A percentile compares a stretch with the other conserved stretches of the same genome.
phyloP scores from a whole-genome alignment of 2,888 invertebrate genomes.

The Schizaphis graminum region DNA sequence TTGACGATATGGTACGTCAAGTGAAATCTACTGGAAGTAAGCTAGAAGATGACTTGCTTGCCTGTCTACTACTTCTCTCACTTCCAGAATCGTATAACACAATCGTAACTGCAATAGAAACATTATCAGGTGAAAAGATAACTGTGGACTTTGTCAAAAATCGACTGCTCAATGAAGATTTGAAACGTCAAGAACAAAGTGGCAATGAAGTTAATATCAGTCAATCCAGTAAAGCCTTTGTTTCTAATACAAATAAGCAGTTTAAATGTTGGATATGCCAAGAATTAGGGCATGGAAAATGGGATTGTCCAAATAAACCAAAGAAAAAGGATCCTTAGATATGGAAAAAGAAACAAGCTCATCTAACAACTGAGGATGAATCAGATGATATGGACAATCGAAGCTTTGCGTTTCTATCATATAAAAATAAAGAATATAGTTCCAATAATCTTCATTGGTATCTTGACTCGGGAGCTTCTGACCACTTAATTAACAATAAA shows the following conservation, averaged over 20 bases:
- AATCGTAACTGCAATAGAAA: conserved; percentile 64
- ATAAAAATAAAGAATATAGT: too few relatives aligned
- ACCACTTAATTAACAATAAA: conserved; percentile 63
- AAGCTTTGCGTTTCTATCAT: background rate
- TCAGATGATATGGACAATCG: too few relatives aligned
- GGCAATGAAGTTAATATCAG: too few relatives aligned
- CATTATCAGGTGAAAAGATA: conserved; percentile 37
- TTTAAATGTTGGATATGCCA: conserved; percentile 39
- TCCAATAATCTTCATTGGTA: background rate
- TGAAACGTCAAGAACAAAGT: too few relatives aligned
- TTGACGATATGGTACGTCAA: conserved; percentile 63
- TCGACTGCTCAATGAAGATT: conserved; percentile 63
- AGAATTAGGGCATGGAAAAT: conserved; percentile 5
- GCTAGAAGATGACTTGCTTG: conserved; percentile 58
- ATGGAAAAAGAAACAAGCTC: too few relatives aligned
- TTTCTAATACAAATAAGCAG: too few relatives aligned
- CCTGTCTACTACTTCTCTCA: conserved; percentile 64
- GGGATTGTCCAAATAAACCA: background rate
- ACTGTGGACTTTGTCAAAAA: conserved; percentile 66
- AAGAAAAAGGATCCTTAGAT: too few relatives aligned
- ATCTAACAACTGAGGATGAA: too few relatives aligned
- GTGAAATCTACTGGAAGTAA: conserved; percentile 57
- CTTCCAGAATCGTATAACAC: conserved; percentile 63
- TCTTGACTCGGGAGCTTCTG: conserved; percentile 65
- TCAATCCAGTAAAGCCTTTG: too few relatives aligned